phyloP scores from a whole-genome alignment of 53 echinoderm and acorn worm genomes.

The Holothuria leucospilota region DNA sequence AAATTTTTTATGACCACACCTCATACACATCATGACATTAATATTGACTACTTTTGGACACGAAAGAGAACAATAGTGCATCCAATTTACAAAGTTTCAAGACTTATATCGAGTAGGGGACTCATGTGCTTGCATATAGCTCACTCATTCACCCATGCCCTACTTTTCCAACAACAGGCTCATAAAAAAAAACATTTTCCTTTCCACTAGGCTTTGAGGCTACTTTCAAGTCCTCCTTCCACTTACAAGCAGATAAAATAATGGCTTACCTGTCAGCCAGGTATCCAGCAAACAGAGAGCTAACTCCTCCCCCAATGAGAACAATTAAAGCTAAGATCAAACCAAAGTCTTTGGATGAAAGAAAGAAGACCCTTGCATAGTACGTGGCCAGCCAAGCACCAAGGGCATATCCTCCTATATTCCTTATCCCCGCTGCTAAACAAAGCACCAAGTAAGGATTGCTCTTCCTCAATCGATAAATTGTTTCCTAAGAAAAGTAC shows the following conservation, averaged over 20 bases:
- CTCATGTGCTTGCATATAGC: too few relatives aligned
- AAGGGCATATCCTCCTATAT: constrained; percentile 67
- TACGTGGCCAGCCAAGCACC: constrained; percentile 83
- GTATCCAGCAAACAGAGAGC: constrained; percentile 61
- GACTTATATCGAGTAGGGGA: too few relatives aligned
- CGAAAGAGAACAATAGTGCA: too few relatives aligned
- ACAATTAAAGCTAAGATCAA: constrained; percentile 67
- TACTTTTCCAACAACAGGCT: too few relatives aligned
- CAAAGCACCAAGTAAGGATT: constrained; percentile 70
- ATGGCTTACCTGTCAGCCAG: constrained; percentile 76
- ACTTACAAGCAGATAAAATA: not conserved
- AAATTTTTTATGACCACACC: too few relatives aligned
- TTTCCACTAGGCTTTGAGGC: too few relatives aligned
- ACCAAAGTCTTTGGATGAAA: constrained; percentile 63
- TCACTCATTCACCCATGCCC: too few relatives aligned
- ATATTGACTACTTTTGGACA: too few relatives aligned
- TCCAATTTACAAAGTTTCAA: too few relatives aligned
- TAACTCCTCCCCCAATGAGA: constrained; percentile 65
- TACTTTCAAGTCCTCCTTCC: too few relatives aligned
- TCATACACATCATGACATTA: too few relatives aligned
- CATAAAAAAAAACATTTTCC: too few relatives aligned
- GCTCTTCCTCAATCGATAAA: constrained; percentile 42
- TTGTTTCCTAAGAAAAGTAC: constrained; percentile 60
- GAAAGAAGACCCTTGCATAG: constrained; percentile 61
- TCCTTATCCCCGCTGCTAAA: constrained; percentile 62